Evolutionary conservation across 1,140 invertebrate genomes (phyloP), one percentile per base, ranked within the genome.

Genomic region (Frieseomelitta varia): DNA sequence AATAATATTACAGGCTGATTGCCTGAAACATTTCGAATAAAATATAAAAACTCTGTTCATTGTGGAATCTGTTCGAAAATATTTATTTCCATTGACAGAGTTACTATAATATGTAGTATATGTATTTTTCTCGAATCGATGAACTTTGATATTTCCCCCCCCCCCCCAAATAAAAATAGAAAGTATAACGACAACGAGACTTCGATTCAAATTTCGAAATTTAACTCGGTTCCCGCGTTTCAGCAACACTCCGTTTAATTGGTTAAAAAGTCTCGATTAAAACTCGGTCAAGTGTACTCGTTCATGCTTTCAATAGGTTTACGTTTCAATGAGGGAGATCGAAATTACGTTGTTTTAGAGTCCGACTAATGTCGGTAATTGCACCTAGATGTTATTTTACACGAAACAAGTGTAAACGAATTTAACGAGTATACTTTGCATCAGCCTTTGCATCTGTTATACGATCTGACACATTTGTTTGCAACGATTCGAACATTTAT

Each of bases 201-300:
- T 61, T n/a, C 30, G 6, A 65, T 27, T 19, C 27, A 34, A n/a
- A 55, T 55, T 53, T 55, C 17, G 27, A 77, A 47, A 56, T 27
- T 77, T 4, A 8, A 61, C 47, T 56, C 30, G 34, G 2, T 72
- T 72, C n/a, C 15, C 24, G 12, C 6, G 21, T 61, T 76, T 77
- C 34, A n/a, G 34, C 4, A 63, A 47, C 34, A 47, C 15, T 17
- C 24, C 14, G 21, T 63, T 21, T 30, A 79, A 51, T 39, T 27
- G 19, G 19, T 47, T 61, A 51, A 17, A 19, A 19, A 72, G 24
- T 61, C 24, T 24, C 34, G 17, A 34, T 24, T 55, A 17, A 80
- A 80, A 80, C 55, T 47, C n/a, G 24, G 39, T 80, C 79, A 51
- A 51, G 55, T 61, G 65, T 6, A 72, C 68, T 72, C 51, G 34